Conservation (phyloP, 2,888 invertebrate species). For the Ceriagrion tenellum region DNA sequence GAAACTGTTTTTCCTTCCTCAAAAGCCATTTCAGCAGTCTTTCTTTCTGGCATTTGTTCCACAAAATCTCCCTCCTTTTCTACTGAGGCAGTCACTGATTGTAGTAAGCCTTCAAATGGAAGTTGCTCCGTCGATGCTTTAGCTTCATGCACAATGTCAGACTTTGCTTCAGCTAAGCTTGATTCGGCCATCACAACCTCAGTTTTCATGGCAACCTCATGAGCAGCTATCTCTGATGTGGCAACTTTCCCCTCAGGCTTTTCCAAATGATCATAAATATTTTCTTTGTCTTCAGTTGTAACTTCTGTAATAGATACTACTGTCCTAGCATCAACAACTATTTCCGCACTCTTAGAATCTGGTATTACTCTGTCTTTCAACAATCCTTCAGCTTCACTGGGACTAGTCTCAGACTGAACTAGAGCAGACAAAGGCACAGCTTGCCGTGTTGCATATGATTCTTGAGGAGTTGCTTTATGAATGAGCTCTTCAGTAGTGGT, state of each 20-base stretch:
- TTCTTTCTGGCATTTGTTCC: slow-evolving; percentile 77
- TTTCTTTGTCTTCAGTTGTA: slow-evolving; percentile 75
- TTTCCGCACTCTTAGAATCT: slow-evolving; percentile 72
- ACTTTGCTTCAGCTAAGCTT: background rate
- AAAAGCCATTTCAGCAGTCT: slow-evolving; percentile 78
- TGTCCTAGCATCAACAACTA: slow-evolving; percentile 73
- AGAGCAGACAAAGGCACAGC: slow-evolving; percentile 4
- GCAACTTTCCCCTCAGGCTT: slow-evolving; percentile 73
- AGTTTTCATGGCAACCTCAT: slow-evolving; percentile 78
- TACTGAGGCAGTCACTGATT: slow-evolving; percentile 76
- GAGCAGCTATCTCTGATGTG: slow-evolving; percentile 78
- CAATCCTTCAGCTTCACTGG: slow-evolving; percentile 51
- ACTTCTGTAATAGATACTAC: slow-evolving; percentile 74
- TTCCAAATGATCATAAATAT: slow-evolving; percentile 72
- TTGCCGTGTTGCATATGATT: slow-evolving; percentile 49
- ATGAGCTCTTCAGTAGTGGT: slow-evolving; percentile 76
- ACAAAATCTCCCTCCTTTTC: slow-evolving; percentile 77
- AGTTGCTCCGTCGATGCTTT: slow-evolving; percentile 78
- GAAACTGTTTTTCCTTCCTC: slow-evolving; percentile 77
- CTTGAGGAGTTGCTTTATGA: slow-evolving; percentile 71
- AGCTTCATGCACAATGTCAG: slow-evolving; percentile 68
- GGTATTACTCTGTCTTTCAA: slow-evolving; percentile 70
- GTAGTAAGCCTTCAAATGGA: slow-evolving; percentile 80
- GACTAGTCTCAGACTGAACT: slow-evolving; percentile 30
- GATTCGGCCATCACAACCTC: slow-evolving; percentile 69